A percentile compares a stretch with the other conserved stretches of the same genome.
These are phyloP conservation scores for Hirtodrosophila confusa DNA, from an alignment of 2,888 invertebrate genomes.

Conservation along the genomic window DNA sequence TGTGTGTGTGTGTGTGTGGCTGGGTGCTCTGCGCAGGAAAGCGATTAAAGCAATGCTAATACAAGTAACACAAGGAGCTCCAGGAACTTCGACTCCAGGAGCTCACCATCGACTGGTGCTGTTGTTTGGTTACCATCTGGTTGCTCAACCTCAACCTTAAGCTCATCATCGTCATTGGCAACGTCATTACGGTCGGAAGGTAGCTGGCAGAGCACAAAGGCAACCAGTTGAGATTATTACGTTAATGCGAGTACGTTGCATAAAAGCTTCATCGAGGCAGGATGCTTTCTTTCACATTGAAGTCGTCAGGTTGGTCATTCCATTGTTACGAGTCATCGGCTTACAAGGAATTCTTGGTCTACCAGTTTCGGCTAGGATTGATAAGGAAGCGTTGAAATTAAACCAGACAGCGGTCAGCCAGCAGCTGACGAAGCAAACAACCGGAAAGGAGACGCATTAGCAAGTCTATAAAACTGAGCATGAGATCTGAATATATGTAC, in stretches of 20 bases:
- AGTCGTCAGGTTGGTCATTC: neutral
- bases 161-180: conserved; percentile 3
- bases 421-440: neutral
- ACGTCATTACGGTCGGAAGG: conserved; percentile 2
- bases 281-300: no score
- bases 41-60: no score
- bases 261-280: conserved; percentile 15
- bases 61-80: neutral
- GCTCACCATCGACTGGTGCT: neutral
- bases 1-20: no score
- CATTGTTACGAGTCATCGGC: conserved; percentile 17
- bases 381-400: conserved; percentile 12
- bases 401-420: neutral
- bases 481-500: no score
- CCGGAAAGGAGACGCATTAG: neutral
- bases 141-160: conserved; percentile 9
- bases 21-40: no score
- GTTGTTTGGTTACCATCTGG: neutral
- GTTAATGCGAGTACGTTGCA: conserved; percentile 38
- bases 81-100: no score
- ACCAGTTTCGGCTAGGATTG: neutral
- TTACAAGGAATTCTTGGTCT: conserved; percentile 6
- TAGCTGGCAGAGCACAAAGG: conserved; percentile 33
- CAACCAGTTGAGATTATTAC: conserved; percentile 46
- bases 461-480: neutral